Percentiles rank a stretch among this genome's conserved stretches.
phyloP scores from a whole-genome alignment of 2,888 invertebrate genomes.

The Prosopocoilus inquinatus region DNA sequence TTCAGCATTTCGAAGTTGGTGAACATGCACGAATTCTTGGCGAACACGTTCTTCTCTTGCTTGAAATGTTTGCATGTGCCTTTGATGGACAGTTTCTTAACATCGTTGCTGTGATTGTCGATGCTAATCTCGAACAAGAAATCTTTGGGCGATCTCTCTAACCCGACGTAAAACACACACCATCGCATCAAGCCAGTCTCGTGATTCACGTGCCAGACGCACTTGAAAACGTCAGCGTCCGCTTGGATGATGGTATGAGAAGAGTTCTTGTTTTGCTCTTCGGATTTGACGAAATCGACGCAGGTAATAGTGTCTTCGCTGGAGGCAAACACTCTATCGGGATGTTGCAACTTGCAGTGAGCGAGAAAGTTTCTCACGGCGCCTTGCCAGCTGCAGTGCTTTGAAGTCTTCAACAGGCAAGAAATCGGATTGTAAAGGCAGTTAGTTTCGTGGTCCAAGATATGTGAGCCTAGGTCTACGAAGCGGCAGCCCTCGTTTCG shows the following conservation, averaged over 20 bases:
- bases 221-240: conserved; percentile 30
- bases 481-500: conserved; percentile 25
- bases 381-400: conserved; percentile 29
- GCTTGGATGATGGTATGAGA: conserved; percentile 25
- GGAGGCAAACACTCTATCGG: conserved; percentile 25
- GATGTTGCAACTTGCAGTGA: conserved; percentile 29
- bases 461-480: conserved; percentile 21
- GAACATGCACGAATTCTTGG: conserved; percentile 18
- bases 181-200: conserved; percentile 29
- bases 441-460: conserved; percentile 27
- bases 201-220: conserved; percentile 29
- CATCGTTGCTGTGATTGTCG: conserved; percentile 12
- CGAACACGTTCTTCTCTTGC: conserved; percentile 4
- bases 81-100: conserved; percentile 15
- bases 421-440: conserved; percentile 23
- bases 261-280: not conserved
- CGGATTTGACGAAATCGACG: conserved; percentile 13
- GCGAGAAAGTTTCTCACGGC: conserved; percentile 17
- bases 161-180: conserved; percentile 27
- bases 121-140: conserved; percentile 16
- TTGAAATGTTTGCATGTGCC: conserved; percentile 10
- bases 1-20: conserved; percentile 26
- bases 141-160: conserved; percentile 1
- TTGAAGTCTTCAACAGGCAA: conserved; percentile 27
- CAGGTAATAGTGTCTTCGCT: conserved; percentile 26